phyloP scores from a whole-genome alignment of 2,888 invertebrate genomes.

The Aromia moschata region DNA sequence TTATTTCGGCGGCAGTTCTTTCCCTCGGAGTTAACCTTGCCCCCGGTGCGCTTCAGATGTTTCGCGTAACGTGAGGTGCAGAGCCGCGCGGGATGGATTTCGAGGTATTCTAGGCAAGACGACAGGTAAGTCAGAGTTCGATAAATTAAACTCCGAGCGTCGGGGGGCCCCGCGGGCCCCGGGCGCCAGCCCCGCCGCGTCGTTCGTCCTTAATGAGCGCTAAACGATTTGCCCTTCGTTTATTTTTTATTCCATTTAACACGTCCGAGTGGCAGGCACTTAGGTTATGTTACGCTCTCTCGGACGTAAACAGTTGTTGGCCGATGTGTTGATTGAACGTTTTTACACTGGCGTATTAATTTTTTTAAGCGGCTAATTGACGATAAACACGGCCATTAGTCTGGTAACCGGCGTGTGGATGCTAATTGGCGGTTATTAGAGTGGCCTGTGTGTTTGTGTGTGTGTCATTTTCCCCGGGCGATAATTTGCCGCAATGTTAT shows the following conservation, averaged over 20 bases:
- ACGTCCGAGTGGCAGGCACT: slow-evolving; percentile 32
- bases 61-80: slow-evolving; percentile 40
- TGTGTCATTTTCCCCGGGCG: no score
- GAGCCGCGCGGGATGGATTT: slow-evolving; percentile 47
- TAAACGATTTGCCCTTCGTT: slow-evolving; percentile 58
- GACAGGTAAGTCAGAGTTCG: slow-evolving; percentile 42
- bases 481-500: slow-evolving; percentile 4
- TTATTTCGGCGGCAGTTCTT: slow-evolving; percentile 43
- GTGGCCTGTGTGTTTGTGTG: not conserved
- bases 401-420: slow-evolving; percentile 22
- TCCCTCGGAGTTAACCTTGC: slow-evolving; percentile 49
- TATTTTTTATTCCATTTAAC: slow-evolving; percentile 45
- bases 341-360: slow-evolving; percentile 35
- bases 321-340: slow-evolving; percentile 33
- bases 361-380: slow-evolving; percentile 28
- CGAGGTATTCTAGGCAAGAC: slow-evolving; percentile 51
- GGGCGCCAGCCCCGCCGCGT: not conserved
- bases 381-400: slow-evolving; percentile 37
- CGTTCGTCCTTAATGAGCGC: slow-evolving; percentile 41
- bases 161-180: slow-evolving; percentile 1
- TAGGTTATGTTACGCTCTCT: slow-evolving; percentile 36
- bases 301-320: slow-evolving; percentile 28
- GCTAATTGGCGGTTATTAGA: slow-evolving; percentile 22
- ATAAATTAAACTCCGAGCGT: not conserved
- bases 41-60: slow-evolving; percentile 48